These are phyloP conservation scores for Myxocyprinus asiaticus DNA, from an alignment of 2,113 vertebrate species.

Conservation along the genomic window DNA sequence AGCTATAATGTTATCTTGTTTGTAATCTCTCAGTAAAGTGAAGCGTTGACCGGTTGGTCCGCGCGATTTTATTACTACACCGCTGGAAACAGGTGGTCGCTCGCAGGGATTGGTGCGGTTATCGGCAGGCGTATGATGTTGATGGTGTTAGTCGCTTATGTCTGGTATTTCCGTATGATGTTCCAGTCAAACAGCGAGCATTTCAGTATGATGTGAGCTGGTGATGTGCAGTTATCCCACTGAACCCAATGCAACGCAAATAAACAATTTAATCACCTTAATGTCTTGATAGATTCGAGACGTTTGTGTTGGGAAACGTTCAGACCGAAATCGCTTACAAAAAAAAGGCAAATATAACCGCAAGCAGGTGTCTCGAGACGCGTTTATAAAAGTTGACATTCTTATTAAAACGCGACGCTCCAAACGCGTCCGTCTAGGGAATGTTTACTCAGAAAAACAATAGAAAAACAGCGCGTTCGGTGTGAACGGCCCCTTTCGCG, in stretches of 20 bases:
- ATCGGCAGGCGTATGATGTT: background rate
- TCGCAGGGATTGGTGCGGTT: conserved; percentile 4
- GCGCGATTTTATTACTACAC: background rate
- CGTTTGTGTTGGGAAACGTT: conserved; percentile 8
- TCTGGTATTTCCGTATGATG: background rate
- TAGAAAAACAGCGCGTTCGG: no score
- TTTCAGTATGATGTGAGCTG: background rate
- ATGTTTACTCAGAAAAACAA: no score
- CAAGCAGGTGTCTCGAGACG: no score
- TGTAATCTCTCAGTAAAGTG: background rate
- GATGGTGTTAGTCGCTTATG: background rate
- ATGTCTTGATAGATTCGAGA: background rate
- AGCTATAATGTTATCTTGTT: background rate
- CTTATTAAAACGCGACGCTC: no score
- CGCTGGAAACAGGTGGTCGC: conserved; percentile 16
- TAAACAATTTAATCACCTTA: conserved; percentile 44
- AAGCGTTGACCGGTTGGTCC: background rate
- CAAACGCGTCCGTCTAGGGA: no score
- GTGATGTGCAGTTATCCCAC: background rate
- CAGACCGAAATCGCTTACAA: no score
- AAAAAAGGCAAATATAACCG: no score
- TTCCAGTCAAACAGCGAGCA: background rate
- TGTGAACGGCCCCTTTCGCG: no score
- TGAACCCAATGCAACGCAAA: conserved; percentile 40
- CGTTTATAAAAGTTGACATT: no score